These are phyloP conservation scores for Willisornis vidua DNA, from an alignment of 2,113 vertebrate species.

Conservation along the genomic window DNA sequence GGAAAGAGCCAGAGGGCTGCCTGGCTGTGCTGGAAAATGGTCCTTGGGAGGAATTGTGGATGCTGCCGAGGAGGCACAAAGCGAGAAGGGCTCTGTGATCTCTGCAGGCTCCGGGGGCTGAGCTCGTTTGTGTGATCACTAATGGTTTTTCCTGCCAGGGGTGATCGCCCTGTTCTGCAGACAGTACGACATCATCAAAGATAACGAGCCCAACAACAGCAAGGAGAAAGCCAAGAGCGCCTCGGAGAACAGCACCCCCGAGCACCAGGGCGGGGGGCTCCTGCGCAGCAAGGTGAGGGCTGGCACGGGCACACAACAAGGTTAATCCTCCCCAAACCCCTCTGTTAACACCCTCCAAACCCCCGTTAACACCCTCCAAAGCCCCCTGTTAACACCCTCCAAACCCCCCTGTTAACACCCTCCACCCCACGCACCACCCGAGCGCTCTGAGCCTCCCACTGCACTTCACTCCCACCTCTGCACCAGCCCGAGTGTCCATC, in stretches of 20 bases:
- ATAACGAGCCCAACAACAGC: conserved; percentile 97
- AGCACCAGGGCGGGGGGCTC: conserved; percentile 92
- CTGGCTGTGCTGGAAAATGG: not conserved
- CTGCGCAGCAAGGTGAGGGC: conserved; percentile 90
- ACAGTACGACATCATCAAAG: conserved; percentile 98
- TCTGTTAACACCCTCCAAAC: not conserved
- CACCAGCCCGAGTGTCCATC: not conserved
- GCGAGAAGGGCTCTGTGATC: not conserved
- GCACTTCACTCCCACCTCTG: not conserved
- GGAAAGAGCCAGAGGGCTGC: not conserved
- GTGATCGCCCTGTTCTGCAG: conserved; percentile 96
- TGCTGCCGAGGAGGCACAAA: not conserved
- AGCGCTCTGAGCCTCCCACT: not conserved
- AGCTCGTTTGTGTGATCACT: not conserved
- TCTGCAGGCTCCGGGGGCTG: not conserved
- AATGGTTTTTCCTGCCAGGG: conserved; percentile 71
- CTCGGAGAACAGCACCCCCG: conserved; percentile 94
- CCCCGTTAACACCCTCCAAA: not conserved
- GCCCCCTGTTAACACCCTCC: not conserved
- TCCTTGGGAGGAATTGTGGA: not conserved
- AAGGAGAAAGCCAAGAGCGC: conserved; percentile 97
- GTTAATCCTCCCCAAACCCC: too few species aligned
- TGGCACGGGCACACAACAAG: too few species aligned
- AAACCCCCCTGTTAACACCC: not conserved
- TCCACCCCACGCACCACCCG: not conserved